A percentile compares a stretch with the other conserved stretches of the same genome.
Evolutionary conservation across 2,888 invertebrate species (phyloP).

Genomic region (Pseudococcus jackbeardsleyi): DNA sequence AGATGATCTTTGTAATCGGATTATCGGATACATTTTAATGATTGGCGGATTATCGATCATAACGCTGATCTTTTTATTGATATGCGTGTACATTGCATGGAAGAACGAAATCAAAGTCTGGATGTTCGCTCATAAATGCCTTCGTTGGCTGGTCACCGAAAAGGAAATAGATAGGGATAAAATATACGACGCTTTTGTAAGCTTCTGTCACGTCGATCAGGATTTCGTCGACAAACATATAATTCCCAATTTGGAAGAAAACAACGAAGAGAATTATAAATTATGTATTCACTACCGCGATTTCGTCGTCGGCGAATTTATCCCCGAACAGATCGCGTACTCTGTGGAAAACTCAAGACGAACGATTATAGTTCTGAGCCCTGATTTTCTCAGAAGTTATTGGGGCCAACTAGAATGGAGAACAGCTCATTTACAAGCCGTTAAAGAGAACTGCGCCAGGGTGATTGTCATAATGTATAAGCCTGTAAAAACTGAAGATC

Average conservation of each 20-base stretch:
- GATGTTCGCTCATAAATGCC: conserved; percentile 76
- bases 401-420: conserved; percentile 85
- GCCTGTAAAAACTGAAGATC: conserved; percentile 74
- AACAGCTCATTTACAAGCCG: conserved; percentile 80
- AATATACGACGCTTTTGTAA: conserved; percentile 83
- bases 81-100: conserved; percentile 70
- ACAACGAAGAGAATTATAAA: conserved; percentile 74
- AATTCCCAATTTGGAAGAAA: conserved; percentile 78
- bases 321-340: conserved; percentile 78
- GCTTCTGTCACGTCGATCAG: conserved; percentile 74
- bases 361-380: conserved; percentile 79
- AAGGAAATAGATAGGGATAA: conserved; percentile 79
- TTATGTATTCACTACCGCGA: conserved; percentile 82
- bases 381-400: conserved; percentile 80
- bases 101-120: conserved; percentile 78
- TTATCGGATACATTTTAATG: no score
- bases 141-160: conserved; percentile 77
- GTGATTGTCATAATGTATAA: conserved; percentile 83
- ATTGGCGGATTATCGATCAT: conserved; percentile 73
- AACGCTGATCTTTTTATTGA: conserved; percentile 70
- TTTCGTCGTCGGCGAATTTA: conserved; percentile 82
- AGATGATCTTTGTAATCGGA: no score
- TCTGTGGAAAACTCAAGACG: conserved; percentile 80
- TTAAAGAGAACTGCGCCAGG: conserved; percentile 76
- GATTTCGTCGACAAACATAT: conserved; percentile 69